These are phyloP conservation scores for Dicyrtomina minuta DNA, from an alignment of 2,888 invertebrate species.

Conservation along the genomic window DNA sequence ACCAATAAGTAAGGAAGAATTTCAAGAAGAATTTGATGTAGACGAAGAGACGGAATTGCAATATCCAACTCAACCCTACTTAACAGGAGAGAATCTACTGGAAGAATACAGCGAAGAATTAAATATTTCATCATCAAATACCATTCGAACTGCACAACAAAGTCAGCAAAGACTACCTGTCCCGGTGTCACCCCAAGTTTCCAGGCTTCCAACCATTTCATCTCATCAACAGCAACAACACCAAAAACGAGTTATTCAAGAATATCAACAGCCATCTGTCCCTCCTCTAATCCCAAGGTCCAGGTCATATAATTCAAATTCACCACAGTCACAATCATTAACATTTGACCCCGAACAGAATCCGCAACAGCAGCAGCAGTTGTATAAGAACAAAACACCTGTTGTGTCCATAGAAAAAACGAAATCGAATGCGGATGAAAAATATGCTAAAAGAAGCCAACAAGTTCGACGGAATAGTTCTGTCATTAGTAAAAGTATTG, in stretches of 20 bases:
- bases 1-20: slow-evolving; percentile 7
- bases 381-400: not conserved
- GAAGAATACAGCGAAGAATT: slow-evolving; percentile 13
- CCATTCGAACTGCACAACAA: not conserved
- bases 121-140: not conserved
- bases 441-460: not conserved
- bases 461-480: not conserved
- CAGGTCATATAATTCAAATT: too few species aligned
- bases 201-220: not conserved
- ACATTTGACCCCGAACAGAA: not conserved
- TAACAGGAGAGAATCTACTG: slow-evolving; percentile 4
- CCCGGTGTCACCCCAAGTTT: slow-evolving; percentile 5
- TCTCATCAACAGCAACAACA: not conserved
- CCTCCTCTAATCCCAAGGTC: too few species aligned
- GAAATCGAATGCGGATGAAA: not conserved
- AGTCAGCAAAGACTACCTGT: not conserved
- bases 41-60: not conserved
- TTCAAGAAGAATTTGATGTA: slow-evolving; percentile 22
- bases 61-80: slow-evolving; percentile 3
- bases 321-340: not conserved
- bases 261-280: too few species aligned
- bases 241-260: not conserved
- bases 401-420: not conserved
- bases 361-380: not conserved
- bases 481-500: not conserved